Base-by-base conservation (phyloP, 2,888 invertebrate genomes). In the Rugalucina vietnamica region DNA sequence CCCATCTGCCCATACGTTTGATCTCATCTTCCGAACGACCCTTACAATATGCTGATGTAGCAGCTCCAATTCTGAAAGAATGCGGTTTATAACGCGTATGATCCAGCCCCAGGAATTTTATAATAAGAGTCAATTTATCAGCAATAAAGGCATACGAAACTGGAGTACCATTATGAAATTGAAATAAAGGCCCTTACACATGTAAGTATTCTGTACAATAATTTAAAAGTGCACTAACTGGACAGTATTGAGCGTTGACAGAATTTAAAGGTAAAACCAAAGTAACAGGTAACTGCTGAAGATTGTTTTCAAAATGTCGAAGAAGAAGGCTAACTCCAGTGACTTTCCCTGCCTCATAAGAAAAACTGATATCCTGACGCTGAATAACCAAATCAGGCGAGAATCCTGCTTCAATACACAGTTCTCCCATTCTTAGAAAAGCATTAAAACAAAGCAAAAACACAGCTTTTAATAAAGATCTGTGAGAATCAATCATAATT, bases 1-100 rank as follows among this genome's bases (percentile, higher is more conserved):
- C 27, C 43, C 39, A 73, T 29, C 73, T 27, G 29, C 73, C 73
- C 73, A 73, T 49, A 14, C 32, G 43, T 73, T 24, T 49, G 32
- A 72, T 73, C n/a, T 29, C 21, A 34, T 73, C 73, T 21, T 73
- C 73, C 4, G 73, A 49, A 4, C 29, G 27, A 34, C 73, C 73
- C 29, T 49, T 43, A 24, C 43, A 29, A 43, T 27, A 43, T 18
- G 73, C 73, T 12, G 32, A 27, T 8, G 73, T 73, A 10, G 73
- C 73, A 73, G 73, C 73, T 18, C 73, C 73, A 29, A 73, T 73
- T 29, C 29, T 10, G 49, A 43, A 73, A 29, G 43, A 73, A 49
- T 49, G 73, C 18, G 73, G 32, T 18, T 49, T 73, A 21, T 73
- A 73, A 5, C 27, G 49, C 4, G 4, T 57, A 27, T 57, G 57